Percentiles rank a stretch among this genome's conserved stretches.
Conservation (phyloP, 2,113 vertebrate species). For the Sebastes fasciatus region DNA sequence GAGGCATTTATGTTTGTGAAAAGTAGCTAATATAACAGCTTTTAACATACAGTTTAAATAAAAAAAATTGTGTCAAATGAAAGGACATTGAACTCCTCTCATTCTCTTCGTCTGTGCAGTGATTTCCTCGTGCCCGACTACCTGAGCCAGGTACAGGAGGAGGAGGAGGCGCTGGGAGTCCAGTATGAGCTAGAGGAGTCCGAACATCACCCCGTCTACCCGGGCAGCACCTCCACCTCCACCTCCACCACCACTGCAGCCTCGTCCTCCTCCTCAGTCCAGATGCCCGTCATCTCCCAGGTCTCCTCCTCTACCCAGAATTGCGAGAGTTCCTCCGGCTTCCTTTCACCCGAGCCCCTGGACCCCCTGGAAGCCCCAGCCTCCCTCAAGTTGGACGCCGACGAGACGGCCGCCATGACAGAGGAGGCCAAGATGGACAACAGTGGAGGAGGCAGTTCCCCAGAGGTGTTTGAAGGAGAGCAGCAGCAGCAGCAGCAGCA, state of each 20-base stretch:
- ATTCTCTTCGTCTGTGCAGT: conserved; percentile 79
- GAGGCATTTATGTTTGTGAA: too few relatives aligned
- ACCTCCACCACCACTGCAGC: conserved; percentile 81
- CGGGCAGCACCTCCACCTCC: conserved; percentile 84
- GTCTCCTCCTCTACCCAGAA: conserved; percentile 98
- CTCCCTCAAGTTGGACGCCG: conserved; percentile 83
- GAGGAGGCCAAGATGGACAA: conserved; percentile 84
- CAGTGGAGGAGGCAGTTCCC: conserved; percentile 73
- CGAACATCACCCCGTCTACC: conserved; percentile 88
- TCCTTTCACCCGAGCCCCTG: conserved; percentile 85
- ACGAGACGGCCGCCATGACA: conserved; percentile 63
- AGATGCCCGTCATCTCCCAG: conserved; percentile 88
- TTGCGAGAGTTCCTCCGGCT: conserved; percentile 90
- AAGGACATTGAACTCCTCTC: conserved; percentile 4
- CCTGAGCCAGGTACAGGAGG: conserved; percentile 97
- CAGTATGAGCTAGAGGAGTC: conserved; percentile 95
- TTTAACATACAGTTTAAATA: too few relatives aligned
- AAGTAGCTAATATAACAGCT: too few relatives aligned
- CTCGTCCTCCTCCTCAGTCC: conserved; percentile 85
- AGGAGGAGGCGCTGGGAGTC: conserved; percentile 90
- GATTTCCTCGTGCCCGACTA: conserved; percentile 99
- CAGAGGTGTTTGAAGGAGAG: conserved; percentile 84
- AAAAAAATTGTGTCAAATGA: not conserved
- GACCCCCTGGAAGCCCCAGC: conserved; percentile 89
- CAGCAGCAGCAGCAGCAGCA: conserved; percentile 74